These are phyloP conservation scores for Isichthys henryi DNA, from an alignment of 2,113 vertebrate genomes.

Conservation along the genomic window DNA sequence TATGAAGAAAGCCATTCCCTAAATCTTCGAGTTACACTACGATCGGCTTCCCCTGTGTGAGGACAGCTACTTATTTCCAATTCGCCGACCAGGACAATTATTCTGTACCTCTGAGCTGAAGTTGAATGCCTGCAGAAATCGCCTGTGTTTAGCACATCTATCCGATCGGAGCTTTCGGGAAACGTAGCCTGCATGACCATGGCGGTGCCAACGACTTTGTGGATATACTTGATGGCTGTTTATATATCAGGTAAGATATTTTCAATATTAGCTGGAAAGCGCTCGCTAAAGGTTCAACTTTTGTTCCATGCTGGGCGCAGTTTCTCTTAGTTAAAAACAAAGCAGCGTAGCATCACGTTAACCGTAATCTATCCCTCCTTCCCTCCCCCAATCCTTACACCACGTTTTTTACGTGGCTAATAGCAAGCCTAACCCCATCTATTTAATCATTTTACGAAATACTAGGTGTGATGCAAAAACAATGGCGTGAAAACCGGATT, in stretches of 20 bases:
- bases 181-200: conserved; percentile 44
- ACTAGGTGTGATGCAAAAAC: neutral
- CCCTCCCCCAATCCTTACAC: neutral
- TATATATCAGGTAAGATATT: conserved; percentile 55
- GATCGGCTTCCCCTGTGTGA: neutral
- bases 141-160: conserved; percentile 39
- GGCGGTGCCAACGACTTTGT: conserved; percentile 54
- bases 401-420: neutral
- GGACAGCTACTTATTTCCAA: neutral
- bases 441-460: neutral
- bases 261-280: neutral
- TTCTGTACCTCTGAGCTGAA: conserved; percentile 43
- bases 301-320: neutral
- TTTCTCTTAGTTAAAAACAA: neutral
- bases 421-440: neutral
- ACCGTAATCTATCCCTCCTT: neutral
- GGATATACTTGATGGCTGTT: conserved; percentile 55
- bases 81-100: neutral
- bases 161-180: conserved; percentile 46
- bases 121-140: conserved; percentile 54
- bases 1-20: neutral
- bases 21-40: too few species aligned
- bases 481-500: neutral
- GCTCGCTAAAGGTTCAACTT: neutral
- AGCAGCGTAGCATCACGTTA: neutral